A percentile compares a stretch with the other conserved stretches of the same genome.
phyloP scores from a whole-genome alignment of 2,888 invertebrate species.

The Galerucella pusilla region DNA sequence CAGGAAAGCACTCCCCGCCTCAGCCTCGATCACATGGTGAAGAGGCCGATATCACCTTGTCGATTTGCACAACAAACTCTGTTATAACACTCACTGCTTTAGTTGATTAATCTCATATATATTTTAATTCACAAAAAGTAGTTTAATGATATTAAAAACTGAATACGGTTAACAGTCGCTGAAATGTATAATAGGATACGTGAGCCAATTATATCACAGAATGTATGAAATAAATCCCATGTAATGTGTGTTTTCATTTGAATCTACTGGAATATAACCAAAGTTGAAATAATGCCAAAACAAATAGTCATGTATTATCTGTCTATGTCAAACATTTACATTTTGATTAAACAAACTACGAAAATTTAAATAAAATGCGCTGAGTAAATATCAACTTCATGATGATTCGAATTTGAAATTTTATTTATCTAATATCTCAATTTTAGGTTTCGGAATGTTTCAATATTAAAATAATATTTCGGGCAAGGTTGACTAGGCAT shows the following conservation, averaged over 20 bases:
- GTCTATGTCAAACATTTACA: conserved; percentile 5
- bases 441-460: not conserved
- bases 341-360: conserved; percentile 9
- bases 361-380: conserved; percentile 2
- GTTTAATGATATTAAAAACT: no score
- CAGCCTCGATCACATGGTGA: no score
- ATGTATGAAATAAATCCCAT: not conserved
- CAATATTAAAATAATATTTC: not conserved
- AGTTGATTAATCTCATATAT: no score
- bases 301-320: conserved; percentile 7
- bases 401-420: not conserved
- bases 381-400: not conserved
- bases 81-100: no score
- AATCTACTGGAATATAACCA: not conserved
- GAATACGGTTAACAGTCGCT: not conserved
- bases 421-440: not conserved
- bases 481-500: no score
- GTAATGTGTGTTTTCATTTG: not conserved
- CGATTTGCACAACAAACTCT: no score
- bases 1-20: no score
- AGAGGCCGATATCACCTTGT: no score
- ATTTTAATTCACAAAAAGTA: no score
- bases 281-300: conserved; percentile 6
- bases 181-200: not conserved
- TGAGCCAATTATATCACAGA: not conserved